phyloP scores from a whole-genome alignment of 2,797 vertebrate genomes.

The Glyptemys insculpta region DNA sequence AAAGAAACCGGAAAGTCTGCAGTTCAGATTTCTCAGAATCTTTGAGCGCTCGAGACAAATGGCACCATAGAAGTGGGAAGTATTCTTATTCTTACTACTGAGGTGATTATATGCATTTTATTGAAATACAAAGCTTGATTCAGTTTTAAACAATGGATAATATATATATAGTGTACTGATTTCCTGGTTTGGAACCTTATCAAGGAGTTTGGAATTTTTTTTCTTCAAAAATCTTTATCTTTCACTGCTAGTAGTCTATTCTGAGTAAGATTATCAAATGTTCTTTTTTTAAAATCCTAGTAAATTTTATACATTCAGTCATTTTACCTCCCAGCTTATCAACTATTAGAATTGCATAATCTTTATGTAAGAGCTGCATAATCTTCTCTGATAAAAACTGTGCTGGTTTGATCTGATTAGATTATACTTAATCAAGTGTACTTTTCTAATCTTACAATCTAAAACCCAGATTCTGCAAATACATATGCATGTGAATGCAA shows the following conservation, averaged over 20 bases:
- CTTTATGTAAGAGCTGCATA: not conserved
- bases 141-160: not conserved
- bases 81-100: not conserved
- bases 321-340: not conserved
- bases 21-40: not conserved
- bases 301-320: not conserved
- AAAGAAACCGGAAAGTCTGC: not conserved
- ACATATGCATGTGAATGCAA: not conserved
- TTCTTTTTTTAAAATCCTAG: not conserved
- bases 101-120: not conserved
- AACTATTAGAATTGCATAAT: not conserved
- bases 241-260: not conserved
- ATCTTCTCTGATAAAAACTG: not conserved
- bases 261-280: not conserved
- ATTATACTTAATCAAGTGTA: not conserved
- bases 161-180: not conserved
- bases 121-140: not conserved
- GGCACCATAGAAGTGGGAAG: not conserved
- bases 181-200: not conserved
- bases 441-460: not conserved
- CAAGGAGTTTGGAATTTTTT: not conserved
- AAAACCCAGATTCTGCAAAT: not conserved
- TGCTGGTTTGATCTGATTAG: not conserved
- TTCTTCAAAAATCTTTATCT: not conserved
- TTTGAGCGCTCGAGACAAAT: not conserved